Evolutionary conservation across 92 coral and sea anemone genomes (phyloP), one percentile per base, ranked within the genome.

Genomic region (Palythoa caribaeorum): DNA sequence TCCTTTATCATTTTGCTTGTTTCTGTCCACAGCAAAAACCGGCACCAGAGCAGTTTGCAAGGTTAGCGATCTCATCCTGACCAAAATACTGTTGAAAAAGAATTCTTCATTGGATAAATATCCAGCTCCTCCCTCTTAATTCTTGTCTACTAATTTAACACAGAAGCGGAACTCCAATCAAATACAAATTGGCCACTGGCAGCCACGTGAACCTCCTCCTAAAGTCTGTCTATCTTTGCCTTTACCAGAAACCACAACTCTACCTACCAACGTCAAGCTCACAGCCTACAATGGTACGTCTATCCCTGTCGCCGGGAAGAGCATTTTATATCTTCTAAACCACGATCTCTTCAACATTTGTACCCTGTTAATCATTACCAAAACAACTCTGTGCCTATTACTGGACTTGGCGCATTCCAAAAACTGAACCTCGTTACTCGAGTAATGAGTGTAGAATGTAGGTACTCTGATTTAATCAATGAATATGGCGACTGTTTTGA

Each of bases 1-100:
- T 36, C 21, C 72, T 35, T 15, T 85, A 92, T 78, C 90, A 92
- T 63, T 92, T 88, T 79, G 84, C 92, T 20, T 19, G 55, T 48
- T 76, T 77, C 85, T 89, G 90, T 39, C 84, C 28, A 20, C 55
- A 81, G 74, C 73, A 73, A 54, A 65, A 63, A 4, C 71, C 66
- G 9, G 60, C 60, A 54, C 16, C 19, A 37, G 84, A 52, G 60
- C 73, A 71, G 52, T 51, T 78, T 57, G 90, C 51, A 2, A 77
- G 78, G 47, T 87, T 77, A 37, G 52, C 78, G 75, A 19, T 70
- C 47, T 5, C 60, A 11, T 11, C 60, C 12, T 11, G 60, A 54
- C 60, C 60, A 10, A 54, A 54, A 2, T 54, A 11, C 75, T 2
- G 75, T 1, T 38, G 14, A 38, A 70, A 38, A 21, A 68, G 73